A percentile compares a stretch with the other conserved stretches of the same genome.
Evolutionary conservation across 2,113 vertebrate species (phyloP).

Genomic region (Urocynchramus pylzowi): DNA sequence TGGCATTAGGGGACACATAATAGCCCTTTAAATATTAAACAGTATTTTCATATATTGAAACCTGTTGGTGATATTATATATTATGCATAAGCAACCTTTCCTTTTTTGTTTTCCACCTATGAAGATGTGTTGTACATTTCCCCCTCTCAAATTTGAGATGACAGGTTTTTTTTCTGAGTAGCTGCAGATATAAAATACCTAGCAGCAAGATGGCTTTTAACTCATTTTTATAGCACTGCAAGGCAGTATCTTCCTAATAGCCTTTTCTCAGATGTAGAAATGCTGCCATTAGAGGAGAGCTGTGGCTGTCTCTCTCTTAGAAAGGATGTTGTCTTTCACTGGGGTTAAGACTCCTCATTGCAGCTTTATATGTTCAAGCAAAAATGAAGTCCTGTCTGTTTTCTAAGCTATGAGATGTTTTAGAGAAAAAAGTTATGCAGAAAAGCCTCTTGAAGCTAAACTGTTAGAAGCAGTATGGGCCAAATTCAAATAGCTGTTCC

Average conservation of each 20-base stretch:
- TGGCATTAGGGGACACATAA: not conserved
- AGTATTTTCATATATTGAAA: not conserved
- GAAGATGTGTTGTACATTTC: not conserved
- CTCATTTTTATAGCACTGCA: constrained; percentile 28
- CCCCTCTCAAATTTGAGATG: not conserved
- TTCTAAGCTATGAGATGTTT: not conserved
- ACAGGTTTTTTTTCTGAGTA: not conserved
- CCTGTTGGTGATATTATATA: not conserved
- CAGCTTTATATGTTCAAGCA: not conserved
- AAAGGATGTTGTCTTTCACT: not conserved
- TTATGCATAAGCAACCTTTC: not conserved
- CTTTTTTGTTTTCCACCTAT: not conserved
- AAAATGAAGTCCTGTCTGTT: not conserved
- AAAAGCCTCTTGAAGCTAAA: not conserved
- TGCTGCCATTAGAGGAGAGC: not conserved
- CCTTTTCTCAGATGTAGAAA: constrained; percentile 23
- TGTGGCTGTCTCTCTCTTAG: not conserved
- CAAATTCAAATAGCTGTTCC: not conserved
- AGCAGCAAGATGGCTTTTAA: constrained; percentile 40
- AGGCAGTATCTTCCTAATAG: not conserved
- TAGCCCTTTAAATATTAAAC: constrained; percentile 29
- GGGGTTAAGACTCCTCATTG: constrained; percentile 13
- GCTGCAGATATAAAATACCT: not conserved
- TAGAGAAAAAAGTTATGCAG: not conserved
- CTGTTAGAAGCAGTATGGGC: not conserved